Conservation (phyloP, 2,888 invertebrate species). For the Maniola hyperantus region DNA sequence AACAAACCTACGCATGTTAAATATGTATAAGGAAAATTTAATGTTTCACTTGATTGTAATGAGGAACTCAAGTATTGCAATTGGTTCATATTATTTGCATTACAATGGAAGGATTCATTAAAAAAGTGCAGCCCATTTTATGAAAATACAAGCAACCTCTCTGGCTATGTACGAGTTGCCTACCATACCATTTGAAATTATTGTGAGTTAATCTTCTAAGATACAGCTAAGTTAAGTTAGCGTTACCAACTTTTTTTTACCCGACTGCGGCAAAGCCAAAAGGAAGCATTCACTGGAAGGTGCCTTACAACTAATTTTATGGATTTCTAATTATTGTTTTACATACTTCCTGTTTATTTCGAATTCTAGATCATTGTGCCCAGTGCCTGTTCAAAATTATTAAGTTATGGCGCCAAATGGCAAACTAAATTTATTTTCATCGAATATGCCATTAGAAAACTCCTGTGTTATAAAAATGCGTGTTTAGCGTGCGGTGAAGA, state of each 20-base stretch:
- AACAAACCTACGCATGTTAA: not conserved
- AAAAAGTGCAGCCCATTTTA: too few relatives aligned
- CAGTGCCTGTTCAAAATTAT: not conserved
- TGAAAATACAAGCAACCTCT: too few relatives aligned
- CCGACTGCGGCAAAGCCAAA: too few relatives aligned
- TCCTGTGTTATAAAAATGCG: slow-evolving; percentile 66
- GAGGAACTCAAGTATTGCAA: too few relatives aligned
- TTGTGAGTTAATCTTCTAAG: too few relatives aligned
- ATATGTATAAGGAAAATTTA: not conserved
- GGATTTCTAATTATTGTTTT: not conserved
- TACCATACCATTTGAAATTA: too few relatives aligned
- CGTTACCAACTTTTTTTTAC: too few relatives aligned
- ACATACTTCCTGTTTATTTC: not conserved
- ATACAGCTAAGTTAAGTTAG: too few relatives aligned
- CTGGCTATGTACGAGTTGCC: too few relatives aligned
- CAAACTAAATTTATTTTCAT: slow-evolving; percentile 18
- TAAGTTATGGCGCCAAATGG: not conserved
- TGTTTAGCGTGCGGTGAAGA: slow-evolving; percentile 69
- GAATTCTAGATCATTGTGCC: not conserved
- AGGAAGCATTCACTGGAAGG: not conserved
- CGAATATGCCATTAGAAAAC: slow-evolving; percentile 57
- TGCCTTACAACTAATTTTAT: not conserved
- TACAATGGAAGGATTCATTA: too few relatives aligned
- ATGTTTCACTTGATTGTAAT: too few relatives aligned
- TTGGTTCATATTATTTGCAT: too few relatives aligned